phyloP scores from a whole-genome alignment of 2,113 vertebrate genomes.

The Nannobrachium achirus region DNA sequence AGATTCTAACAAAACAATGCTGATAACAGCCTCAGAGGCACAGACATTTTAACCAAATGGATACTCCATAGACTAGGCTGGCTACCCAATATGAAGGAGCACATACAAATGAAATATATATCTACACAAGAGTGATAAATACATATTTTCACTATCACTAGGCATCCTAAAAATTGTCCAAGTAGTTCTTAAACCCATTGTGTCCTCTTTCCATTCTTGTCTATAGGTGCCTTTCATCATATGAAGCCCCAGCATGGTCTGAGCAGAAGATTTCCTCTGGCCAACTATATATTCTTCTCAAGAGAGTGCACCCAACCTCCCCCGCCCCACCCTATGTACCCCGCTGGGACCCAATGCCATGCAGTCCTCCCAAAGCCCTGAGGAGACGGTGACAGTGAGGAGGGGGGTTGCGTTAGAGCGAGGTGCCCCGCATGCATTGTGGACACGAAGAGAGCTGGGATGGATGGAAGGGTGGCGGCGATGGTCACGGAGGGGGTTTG shows the following conservation, averaged over 20 bases:
- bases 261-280: conserved; percentile 81
- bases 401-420: conserved; percentile 19
- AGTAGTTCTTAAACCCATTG: conserved; percentile 67
- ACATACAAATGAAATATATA: no score
- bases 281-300: conserved; percentile 54
- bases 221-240: conserved; percentile 99
- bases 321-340: neutral
- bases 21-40: no score
- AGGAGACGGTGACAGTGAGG: conserved; percentile 39
- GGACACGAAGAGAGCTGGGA: conserved; percentile 26
- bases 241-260: conserved; percentile 90
- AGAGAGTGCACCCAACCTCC: conserved; percentile 42
- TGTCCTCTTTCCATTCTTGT: conserved; percentile 69
- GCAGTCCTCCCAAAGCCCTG: neutral
- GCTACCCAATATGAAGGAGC: no score
- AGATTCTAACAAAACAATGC: no score
- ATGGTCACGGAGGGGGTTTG: conserved; percentile 34
- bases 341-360: no score
- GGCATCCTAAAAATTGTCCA: neutral
- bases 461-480: conserved; percentile 17
- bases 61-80: no score
- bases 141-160: no score
- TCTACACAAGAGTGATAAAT: no score
- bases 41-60: no score
- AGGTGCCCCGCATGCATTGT: conserved; percentile 41